These are phyloP conservation scores for Gila robusta DNA, from an alignment of 2,797 vertebrate genomes.

Conservation along the genomic window DNA sequence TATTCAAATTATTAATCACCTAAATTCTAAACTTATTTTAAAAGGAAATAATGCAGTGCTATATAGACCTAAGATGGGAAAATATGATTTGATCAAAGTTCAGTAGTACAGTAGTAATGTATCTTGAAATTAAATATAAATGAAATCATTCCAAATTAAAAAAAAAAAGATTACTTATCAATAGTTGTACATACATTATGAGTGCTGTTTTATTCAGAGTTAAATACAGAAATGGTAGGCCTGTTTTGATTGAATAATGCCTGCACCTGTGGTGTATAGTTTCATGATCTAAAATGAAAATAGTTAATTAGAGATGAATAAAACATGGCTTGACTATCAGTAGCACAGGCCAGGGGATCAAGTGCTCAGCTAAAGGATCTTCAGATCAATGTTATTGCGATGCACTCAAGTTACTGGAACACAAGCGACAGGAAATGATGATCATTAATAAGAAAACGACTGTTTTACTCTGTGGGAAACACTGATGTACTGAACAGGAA, in stretches of 20 bases:
- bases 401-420: constrained; percentile 64
- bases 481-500: constrained; percentile 26
- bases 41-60: neutral
- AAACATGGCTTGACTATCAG: constrained; percentile 80
- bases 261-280: constrained; percentile 72
- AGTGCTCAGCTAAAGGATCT: constrained; percentile 72
- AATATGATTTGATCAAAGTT: neutral
- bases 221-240: neutral
- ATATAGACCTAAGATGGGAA: neutral
- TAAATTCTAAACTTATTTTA: neutral
- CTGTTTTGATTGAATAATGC: constrained; percentile 73
- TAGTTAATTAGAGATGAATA: constrained; percentile 86
- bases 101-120: neutral
- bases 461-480: constrained; percentile 39
- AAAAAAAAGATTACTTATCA: neutral
- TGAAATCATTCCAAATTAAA: no score
- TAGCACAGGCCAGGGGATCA: constrained; percentile 76
- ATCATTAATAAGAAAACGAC: constrained; percentile 62
- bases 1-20: neutral
- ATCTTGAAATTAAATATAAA: neutral
- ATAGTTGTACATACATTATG: neutral
- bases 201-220: neutral
- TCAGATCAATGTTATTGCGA: constrained; percentile 72
- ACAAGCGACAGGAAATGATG: constrained; percentile 61
- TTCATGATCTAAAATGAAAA: constrained; percentile 81